Evolutionary conservation across 2,888 invertebrate genomes (phyloP), one percentile per base, ranked within the genome.

Genomic region (Phania funesta): DNA sequence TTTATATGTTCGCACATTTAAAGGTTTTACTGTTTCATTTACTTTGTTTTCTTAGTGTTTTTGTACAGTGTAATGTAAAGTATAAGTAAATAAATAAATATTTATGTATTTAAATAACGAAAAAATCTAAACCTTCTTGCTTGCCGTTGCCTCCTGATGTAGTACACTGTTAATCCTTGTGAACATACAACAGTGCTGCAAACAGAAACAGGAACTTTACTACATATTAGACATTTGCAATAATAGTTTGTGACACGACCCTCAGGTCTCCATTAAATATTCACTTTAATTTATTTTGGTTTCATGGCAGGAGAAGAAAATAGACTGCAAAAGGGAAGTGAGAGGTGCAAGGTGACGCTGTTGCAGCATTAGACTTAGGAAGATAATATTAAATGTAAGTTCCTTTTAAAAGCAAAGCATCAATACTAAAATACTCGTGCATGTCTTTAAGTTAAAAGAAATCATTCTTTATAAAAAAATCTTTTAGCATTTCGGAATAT

Each of bases 251-350:
- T 80, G 56, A 68, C 80, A 54, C 18, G 75, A 65, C 74, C 56
- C 80, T 70, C 58, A 70, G 75, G 68, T 80, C 46, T 48, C 56
- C 64, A 75, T 80, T 75, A 75, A 70, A 75, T 80, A 75, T 70
- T 70, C 20, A 80, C 58, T 64, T 80, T 52, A 70, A 75, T 80
- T 75, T 70, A 44, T 75, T 80, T 70, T 50, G 22, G 75, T 35
- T 35, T 35, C 11, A 11, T 58, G 75, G 73, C 75, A 26, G 26
- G 6, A 26, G 26, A 26, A 6, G 6, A 6, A 26, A 3, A 26
- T 26, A 26, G 26, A 26, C 4, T 26, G 26, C 3, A 26, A 26
- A 6, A 26, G 26, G 6, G 26, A 26, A n/a, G 26, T 5, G 26
- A 26, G 26, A 26, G 26, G 6, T 3, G 26, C 3, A 26, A 26